Conservation (phyloP, 2,888 invertebrate species). For the Dichetophora obliterata region DNA sequence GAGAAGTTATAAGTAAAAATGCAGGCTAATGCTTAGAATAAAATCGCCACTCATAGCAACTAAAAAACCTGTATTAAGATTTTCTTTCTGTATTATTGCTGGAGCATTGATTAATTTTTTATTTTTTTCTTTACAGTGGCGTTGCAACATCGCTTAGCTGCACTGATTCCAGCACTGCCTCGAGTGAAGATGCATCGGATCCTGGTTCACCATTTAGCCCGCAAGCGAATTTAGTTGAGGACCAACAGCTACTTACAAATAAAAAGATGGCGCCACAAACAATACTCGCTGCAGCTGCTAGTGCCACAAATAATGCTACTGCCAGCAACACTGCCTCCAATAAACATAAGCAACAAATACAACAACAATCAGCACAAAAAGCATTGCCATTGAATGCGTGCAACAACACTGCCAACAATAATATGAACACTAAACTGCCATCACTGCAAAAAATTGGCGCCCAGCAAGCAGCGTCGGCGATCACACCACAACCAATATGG, state of each 20-base stretch:
- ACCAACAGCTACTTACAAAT: conserved; percentile 53
- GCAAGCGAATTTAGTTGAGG: conserved; percentile 70
- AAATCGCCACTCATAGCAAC: too few relatives aligned
- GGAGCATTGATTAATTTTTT: neutral
- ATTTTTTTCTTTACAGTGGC: conserved; percentile 75
- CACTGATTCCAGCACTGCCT: conserved; percentile 74
- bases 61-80: neutral
- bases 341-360: conserved; percentile 47
- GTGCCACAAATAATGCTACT: conserved; percentile 31
- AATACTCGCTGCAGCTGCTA: conserved; percentile 52
- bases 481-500: conserved; percentile 28
- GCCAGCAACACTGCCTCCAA: conserved; percentile 33
- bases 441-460: conserved; percentile 27
- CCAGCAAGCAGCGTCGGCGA: neutral
- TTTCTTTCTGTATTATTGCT: neutral
- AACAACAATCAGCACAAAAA: conserved; percentile 49
- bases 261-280: conserved; percentile 68
- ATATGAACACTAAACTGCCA: conserved; percentile 41
- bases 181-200: conserved; percentile 85
- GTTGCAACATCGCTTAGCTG: conserved; percentile 84
- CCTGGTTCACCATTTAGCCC: conserved; percentile 84
- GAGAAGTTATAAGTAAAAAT: too few relatives aligned
- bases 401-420: conserved; percentile 42
- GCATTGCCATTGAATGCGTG: conserved; percentile 34
- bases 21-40: too few relatives aligned